Evolutionary conservation across 1,140 invertebrate species (phyloP), one percentile per base, ranked within the genome.

Genomic region (Gonatopus flavifemur): DNA sequence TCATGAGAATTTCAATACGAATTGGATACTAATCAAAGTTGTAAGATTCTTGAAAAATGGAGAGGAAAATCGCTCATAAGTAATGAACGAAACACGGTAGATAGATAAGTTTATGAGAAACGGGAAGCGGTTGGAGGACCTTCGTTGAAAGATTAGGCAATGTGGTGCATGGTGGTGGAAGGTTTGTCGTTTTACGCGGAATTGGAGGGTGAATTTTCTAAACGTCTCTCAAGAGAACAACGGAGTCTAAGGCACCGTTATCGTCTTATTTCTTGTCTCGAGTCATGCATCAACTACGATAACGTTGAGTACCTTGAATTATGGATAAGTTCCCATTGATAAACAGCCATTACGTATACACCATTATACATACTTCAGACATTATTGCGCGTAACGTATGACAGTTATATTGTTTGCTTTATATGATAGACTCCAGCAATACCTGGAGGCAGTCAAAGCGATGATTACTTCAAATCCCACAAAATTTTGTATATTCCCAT

Each of bases 361-460:
- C 52, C 54, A 38, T 45, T 28, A 55, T 57, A 57, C 39, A 51
- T n/a, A n/a, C n/a, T 55, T 38, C 38, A 52, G 20, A 8, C 43
- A 55, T 50, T 30, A 50, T 35, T 40, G 43, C 43, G 37, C 52
- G 59, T 25, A 30, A 22, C 20, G 15, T n/a, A n/a, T n/a, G n/a
- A n/a, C n/a, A n/a, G n/a, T n/a, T n/a, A 16, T 49, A 63, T 63
- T 63, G 60, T 63, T 63, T 57, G 36, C 28, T 32, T 39, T 31
- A 12, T 53, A 49, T 63, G 54, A 63, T 60, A 59, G 59, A 62
- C 49, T 56, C 49, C 44, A 40, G 28, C 57, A 51, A 62, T 55
- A 46, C 42, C 41, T 41, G 32, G 9, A 33, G 28, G 30, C 51
- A 49, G 32, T 42, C 42, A 52, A 51, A 55, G 42, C 37, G 19